Evolutionary conservation across 2,113 vertebrate species (phyloP).

Genomic region (Pyrgilauda ruficollis): DNA sequence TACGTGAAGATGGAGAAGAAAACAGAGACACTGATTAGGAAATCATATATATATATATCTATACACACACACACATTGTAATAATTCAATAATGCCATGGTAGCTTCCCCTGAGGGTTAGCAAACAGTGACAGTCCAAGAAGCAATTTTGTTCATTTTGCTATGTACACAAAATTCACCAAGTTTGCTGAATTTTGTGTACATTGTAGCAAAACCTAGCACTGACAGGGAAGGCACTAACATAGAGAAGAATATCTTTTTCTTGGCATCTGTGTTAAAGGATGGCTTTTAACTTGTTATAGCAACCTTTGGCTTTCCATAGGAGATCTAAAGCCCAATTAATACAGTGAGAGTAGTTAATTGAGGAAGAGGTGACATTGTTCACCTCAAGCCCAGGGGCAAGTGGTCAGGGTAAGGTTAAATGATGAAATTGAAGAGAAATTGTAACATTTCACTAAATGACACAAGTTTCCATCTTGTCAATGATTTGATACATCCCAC

Average conservation of each 20-base stretch:
- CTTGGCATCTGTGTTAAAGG: background rate
- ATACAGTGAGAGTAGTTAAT: background rate
- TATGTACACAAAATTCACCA: no score
- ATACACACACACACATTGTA: no score
- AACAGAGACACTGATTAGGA: background rate
- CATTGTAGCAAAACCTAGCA: background rate
- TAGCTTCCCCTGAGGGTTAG: background rate
- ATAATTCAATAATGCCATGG: background rate
- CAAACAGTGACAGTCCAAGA: background rate
- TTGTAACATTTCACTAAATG: background rate
- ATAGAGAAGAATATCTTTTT: background rate
- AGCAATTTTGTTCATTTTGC: no score
- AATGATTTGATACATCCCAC: background rate
- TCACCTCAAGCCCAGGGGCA: fast-evolving
- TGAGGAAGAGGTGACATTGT: background rate
- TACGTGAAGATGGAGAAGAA: background rate
- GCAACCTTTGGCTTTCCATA: background rate
- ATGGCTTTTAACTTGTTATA: background rate
- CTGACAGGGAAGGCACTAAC: background rate
- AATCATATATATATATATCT: background rate
- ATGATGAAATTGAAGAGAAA: background rate
- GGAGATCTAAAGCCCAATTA: background rate
- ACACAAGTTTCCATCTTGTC: background rate
- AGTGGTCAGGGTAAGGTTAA: background rate
- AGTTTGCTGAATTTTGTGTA: background rate